Evolutionary conservation across 2,113 vertebrate genomes (phyloP).

Genomic region (Mustela lutreola): DNA sequence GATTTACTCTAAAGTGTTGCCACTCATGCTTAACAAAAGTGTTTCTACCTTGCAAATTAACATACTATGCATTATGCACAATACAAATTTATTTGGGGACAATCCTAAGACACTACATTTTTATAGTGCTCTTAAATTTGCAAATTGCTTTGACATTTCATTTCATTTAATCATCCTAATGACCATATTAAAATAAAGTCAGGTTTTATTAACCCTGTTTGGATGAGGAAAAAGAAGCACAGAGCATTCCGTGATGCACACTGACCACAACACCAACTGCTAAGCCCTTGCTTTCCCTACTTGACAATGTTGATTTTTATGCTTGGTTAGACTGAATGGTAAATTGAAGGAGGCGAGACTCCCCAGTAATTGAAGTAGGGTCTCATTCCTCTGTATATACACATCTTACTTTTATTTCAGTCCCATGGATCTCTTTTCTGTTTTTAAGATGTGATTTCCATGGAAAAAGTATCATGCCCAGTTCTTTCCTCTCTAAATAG

Average conservation of each 20-base stretch:
- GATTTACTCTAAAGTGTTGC: constrained; percentile 1
- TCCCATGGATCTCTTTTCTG: neutral
- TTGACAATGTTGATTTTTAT: neutral
- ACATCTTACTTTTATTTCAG: neutral
- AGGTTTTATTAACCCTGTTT: neutral
- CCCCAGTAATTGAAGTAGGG: neutral
- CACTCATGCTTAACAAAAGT: constrained; percentile 35
- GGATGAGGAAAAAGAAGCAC: neutral
- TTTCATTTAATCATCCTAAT: constrained; percentile 39
- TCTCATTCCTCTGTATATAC: neutral
- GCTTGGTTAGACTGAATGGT: neutral
- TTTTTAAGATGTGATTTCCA: constrained; percentile 34
- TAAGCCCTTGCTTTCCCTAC: neutral
- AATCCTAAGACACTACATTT: neutral
- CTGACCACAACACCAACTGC: neutral
- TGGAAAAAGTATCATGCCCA: neutral
- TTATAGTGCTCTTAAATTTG: neutral
- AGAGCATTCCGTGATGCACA: neutral
- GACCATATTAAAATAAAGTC: constrained; percentile 44
- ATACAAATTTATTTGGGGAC: constrained; percentile 6
- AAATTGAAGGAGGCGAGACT: neutral
- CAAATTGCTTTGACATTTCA: neutral
- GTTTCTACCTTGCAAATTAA: constrained; percentile 27
- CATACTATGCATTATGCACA: neutral
- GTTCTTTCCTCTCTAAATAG: neutral